Evolutionary conservation across 1,140 invertebrate genomes (phyloP).

Genomic region (Micrasema longulum): DNA sequence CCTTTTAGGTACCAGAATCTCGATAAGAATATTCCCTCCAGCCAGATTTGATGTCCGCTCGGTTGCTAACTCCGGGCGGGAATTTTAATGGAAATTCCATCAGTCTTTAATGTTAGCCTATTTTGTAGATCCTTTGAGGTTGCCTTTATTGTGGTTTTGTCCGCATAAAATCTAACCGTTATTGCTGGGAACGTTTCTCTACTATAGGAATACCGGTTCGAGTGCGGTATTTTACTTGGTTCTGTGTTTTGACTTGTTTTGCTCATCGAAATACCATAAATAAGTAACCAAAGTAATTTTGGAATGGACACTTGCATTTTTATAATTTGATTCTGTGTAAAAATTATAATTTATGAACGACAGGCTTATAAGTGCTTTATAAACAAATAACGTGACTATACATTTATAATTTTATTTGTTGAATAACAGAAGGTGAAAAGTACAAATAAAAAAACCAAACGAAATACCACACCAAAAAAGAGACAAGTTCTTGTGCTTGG

Average conservation of each 20-base stretch:
- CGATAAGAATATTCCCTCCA: constrained; percentile 5
- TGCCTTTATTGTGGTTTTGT: constrained; percentile 55
- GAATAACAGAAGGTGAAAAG: too few species aligned
- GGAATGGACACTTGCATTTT: too few species aligned
- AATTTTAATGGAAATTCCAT: constrained; percentile 56
- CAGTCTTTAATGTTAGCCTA: constrained; percentile 55
- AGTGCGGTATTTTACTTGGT: constrained; percentile 23
- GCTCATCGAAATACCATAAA: too few species aligned
- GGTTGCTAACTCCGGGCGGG: constrained; percentile 29
- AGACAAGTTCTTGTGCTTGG: too few species aligned
- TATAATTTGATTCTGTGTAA: too few species aligned
- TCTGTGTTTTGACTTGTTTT: background rate
- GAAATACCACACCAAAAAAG: too few species aligned
- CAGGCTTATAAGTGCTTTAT: too few species aligned
- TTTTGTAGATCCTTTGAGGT: constrained; percentile 54
- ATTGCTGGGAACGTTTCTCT: constrained; percentile 43
- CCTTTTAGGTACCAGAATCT: background rate
- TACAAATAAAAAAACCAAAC: too few species aligned
- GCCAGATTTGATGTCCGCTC: constrained; percentile 31
- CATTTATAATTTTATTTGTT: too few species aligned
- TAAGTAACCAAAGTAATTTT: too few species aligned
- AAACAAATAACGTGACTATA: too few species aligned
- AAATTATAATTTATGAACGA: too few species aligned
- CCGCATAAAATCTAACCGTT: constrained; percentile 53
- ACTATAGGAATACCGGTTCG: constrained; percentile 30